Evolutionary conservation across 2,797 vertebrate genomes (phyloP), one percentile per base, ranked within the genome.

Genomic region (Thripadectes ignobilis): DNA sequence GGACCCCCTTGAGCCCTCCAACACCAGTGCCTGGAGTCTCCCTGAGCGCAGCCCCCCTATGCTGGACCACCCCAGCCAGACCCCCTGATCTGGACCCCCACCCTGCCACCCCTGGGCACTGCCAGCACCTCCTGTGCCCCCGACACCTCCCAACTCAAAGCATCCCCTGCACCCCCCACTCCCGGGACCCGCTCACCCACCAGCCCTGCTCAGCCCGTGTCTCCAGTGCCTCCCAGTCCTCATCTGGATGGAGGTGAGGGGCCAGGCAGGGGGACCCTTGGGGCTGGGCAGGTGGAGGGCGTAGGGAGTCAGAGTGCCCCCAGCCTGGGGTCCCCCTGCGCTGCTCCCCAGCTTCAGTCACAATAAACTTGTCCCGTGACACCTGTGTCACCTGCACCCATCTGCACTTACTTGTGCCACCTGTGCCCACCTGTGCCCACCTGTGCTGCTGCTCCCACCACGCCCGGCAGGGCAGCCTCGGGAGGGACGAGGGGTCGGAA

Each of bases 291-390:
- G 34, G 14, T 6, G 2, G 2, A 30, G 12, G 46, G 41, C 3
- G 19, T 6, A 12, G 26, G 48, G 10, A 18, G 32, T 38, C 6
- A 7, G 14, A n/a, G 9, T 14, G 11, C 8, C 38, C 46, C 12
- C 15, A 43, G 57, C 21, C 52, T 20, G 8, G 41, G 21, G 17
- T 49, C 18, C 17, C 41, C 54, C 48, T 3, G 3, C 29, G 27
- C 84, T 5, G 11, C 36, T 55, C 46, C 54, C 48, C 10, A 9
- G 24, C 48, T 83, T 46, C 13, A 5, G n/a, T n/a, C 18, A 2
- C 67, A 92, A 92, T 92, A 92, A 92, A 92, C 38, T 24, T 30
- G 3, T 15, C 54, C 73, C 27, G 48, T 26, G n/a, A n/a, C n/a
- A n/a, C n/a, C n/a, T n/a, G n/a, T n/a, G n/a, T n/a, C n/a, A n/a